These are phyloP conservation scores for Metopolophium dirhodum DNA, from an alignment of 1,140 invertebrate genomes.

Conservation along the genomic window DNA sequence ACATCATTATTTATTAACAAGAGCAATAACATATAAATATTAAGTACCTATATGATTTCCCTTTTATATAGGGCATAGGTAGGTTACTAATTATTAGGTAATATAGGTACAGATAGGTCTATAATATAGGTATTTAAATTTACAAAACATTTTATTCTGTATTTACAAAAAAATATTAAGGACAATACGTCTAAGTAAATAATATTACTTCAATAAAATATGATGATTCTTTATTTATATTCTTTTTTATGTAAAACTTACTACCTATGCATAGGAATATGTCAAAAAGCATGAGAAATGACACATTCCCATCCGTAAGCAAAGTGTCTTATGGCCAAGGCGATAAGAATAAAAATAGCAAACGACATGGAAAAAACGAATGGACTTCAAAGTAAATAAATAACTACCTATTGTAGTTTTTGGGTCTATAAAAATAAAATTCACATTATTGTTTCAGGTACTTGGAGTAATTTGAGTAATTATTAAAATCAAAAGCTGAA, in stretches of 20 bases:
- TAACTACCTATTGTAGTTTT: background rate
- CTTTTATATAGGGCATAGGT: background rate
- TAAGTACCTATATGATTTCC: background rate
- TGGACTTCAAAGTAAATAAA: constrained; percentile 43
- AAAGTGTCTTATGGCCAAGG: constrained; percentile 4
- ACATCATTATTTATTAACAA: background rate
- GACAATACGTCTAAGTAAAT: background rate
- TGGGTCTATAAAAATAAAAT: background rate
- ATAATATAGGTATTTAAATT: background rate
- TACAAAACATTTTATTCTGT: background rate
- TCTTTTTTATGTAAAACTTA: background rate
- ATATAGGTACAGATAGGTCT: background rate
- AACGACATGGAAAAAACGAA: constrained; percentile 24
- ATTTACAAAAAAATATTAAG: background rate
- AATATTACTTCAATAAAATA: background rate
- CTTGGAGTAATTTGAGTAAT: constrained; percentile 19
- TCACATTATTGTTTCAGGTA: constrained; percentile 19
- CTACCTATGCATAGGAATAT: constrained; percentile 15
- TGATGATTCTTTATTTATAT: background rate
- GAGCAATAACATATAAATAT: background rate
- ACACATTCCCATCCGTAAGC: constrained; percentile 33
- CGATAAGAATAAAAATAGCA: constrained; percentile 29
- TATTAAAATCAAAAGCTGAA: constrained; percentile 35
- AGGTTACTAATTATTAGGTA: background rate
- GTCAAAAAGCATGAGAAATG: constrained; percentile 25